Evolutionary conservation across 2,113 vertebrate species (phyloP).

Genomic region (Xiphophorus maculatus): DNA sequence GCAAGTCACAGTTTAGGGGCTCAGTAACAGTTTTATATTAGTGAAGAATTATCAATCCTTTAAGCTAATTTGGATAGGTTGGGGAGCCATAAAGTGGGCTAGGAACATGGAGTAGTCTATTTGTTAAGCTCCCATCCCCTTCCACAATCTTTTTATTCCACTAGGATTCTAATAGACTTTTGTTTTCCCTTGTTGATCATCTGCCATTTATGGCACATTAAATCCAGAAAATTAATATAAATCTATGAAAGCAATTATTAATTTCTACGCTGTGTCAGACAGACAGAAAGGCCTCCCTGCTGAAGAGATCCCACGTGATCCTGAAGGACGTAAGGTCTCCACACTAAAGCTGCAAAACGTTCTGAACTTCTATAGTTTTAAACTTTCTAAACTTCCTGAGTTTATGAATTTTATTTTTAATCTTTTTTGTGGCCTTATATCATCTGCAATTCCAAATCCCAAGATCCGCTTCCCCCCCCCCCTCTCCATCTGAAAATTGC

Average conservation of each 20-base stretch:
- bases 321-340: constrained; percentile 18
- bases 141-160: constrained; percentile 78
- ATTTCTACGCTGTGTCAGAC: constrained; percentile 52
- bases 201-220: constrained; percentile 79
- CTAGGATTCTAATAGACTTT: constrained; percentile 79
- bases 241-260: constrained; percentile 78
- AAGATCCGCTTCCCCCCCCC: neutral
- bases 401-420: constrained; percentile 2
- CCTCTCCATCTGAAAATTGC: constrained; percentile 27
- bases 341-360: neutral
- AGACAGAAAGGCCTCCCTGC: constrained; percentile 35
- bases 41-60: constrained; percentile 86
- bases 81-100: constrained; percentile 81
- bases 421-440: neutral
- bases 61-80: constrained; percentile 88
- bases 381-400: neutral
- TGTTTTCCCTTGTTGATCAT: constrained; percentile 81
- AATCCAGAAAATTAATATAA: constrained; percentile 84
- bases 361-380: neutral
- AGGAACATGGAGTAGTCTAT: constrained; percentile 76
- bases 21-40: constrained; percentile 86
- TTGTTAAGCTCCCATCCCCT: constrained; percentile 79
- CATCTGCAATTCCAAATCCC: neutral
- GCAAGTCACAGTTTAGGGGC: constrained; percentile 83
- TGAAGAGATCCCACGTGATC: constrained; percentile 27